Evolutionary conservation across 2,888 invertebrate genomes (phyloP).

Genomic region (Hydriomena furcata): DNA sequence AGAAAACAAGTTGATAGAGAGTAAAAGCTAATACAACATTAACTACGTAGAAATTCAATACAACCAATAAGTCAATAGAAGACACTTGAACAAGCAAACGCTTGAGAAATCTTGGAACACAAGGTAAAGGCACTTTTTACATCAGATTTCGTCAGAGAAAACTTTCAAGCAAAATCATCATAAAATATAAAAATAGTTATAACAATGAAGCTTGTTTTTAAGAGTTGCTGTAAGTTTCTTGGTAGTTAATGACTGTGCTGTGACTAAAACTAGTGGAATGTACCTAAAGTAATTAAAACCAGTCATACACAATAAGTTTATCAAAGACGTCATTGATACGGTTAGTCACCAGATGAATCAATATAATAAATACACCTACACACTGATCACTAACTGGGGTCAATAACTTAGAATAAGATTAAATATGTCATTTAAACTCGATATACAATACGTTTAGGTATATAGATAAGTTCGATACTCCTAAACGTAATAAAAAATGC

Average conservation of each 20-base stretch:
- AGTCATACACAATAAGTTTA: conserved; percentile 41
- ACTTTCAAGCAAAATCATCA: too few species aligned
- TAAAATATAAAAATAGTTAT: too few species aligned
- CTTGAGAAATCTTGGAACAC: conserved; percentile 21
- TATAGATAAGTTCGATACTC: too few species aligned
- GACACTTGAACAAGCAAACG: conserved; percentile 25
- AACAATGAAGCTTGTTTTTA: not conserved
- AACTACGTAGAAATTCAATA: conserved; percentile 21
- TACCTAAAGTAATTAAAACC: conserved; percentile 41
- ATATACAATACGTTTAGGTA: conserved; percentile 11
- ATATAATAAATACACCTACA: conserved; percentile 28
- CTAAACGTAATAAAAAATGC: too few species aligned
- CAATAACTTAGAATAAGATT: conserved; percentile 21
- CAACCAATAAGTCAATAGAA: conserved; percentile 25
- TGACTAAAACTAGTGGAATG: conserved; percentile 44
- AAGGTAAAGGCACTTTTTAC: conserved; percentile 5
- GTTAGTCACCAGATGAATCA: conserved; percentile 57
- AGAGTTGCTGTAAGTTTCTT: conserved; percentile 3
- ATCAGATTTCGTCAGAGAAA: not conserved
- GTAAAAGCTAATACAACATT: conserved; percentile 19
- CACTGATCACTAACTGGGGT: conserved; percentile 16
- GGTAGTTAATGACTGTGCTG: conserved; percentile 9
- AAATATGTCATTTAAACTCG: conserved; percentile 11
- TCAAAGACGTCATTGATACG: conserved; percentile 41
- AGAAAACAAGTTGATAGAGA: not conserved